Percentiles rank a stretch among this genome's conserved stretches.
Conservation (phyloP, 1,140 invertebrate species). For the Xylocopa sonorina region DNA sequence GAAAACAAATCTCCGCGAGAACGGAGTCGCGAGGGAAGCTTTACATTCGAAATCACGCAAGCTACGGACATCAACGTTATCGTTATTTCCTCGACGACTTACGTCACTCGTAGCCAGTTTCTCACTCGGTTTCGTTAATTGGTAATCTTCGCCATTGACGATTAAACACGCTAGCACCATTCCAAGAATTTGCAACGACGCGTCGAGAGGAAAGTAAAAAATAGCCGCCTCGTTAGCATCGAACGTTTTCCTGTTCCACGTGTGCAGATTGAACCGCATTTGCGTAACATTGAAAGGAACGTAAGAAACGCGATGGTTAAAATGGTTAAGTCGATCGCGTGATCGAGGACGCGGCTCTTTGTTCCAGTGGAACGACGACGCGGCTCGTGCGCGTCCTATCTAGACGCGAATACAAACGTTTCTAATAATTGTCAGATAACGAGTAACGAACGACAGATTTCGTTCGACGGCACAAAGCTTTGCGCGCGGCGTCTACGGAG, state of each 20-base stretch:
- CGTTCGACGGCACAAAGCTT: constrained; percentile 26
- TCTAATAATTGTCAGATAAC: constrained; percentile 52
- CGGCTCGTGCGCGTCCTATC: not conserved
- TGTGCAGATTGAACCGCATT: not conserved
- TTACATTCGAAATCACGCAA: not conserved
- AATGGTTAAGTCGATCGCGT: not conserved
- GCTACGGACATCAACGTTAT: not conserved
- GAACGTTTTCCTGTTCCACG: not conserved
- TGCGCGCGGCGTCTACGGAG: not conserved
- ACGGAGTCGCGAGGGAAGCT: not conserved
- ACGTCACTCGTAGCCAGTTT: not conserved
- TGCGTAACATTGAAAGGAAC: not conserved
- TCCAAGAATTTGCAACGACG: not conserved
- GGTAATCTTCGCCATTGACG: too few relatives aligned
- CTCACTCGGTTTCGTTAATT: not conserved
- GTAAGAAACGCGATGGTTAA: not conserved
- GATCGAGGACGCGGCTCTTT: constrained; percentile 16
- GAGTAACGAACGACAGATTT: constrained; percentile 40
- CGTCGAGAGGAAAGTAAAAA: not conserved
- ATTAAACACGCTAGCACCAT: too few relatives aligned
- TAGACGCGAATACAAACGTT: constrained; percentile 29
- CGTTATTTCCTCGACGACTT: not conserved
- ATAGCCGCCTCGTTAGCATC: not conserved
- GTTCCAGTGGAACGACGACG: not conserved
- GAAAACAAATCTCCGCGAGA: constrained; percentile 23